Evolutionary conservation across 2,797 vertebrate genomes (phyloP), one percentile per base, ranked within the genome.

Genomic region (Gymnopithys bicolor): DNA sequence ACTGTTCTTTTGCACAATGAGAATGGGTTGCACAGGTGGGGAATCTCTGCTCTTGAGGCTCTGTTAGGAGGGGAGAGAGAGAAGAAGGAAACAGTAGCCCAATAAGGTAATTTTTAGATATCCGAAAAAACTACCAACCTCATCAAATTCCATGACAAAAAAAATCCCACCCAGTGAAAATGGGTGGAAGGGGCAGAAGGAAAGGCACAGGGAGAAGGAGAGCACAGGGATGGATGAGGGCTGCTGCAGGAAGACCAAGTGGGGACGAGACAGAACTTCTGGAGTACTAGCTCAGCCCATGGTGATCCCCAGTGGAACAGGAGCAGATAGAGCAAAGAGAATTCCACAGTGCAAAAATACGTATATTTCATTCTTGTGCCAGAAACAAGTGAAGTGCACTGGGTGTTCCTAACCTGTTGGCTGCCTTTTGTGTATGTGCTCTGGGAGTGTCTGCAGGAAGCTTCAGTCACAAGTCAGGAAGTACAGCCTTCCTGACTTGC

Each of bases 381-480:
- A 81, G 86, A 45, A 88, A 19, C 22, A 75, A 92, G 33, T 56
- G 37, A 77, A 74, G 41, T 70, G 63, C 35, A 24, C 0, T 56
- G 68, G 35, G 32, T 88, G 71, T 94, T 93, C 53, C 62, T 69
- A 84, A 4, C 58, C 58, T 78, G 49, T 73, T 86, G 74, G 18
- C 86, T 81, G 66, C 55, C 27, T 30, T 90, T 90, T 87, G 55
- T 87, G 46, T 89, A 10, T 0, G 0, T 62, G 24, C 27, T 78
- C 51, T 86, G 68, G 43, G 49, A 68, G 22, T 39, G 49, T 71
- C 77, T 82, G 46, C 86, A 89, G 80, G 86, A 96, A 92, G 63
- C 19, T 87, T 78, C 70, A 75, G 3, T 94, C 43, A 23, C 9
- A 68, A 51, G 22, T 83, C 45, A 58, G 73, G 92, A 91, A 90